Evolutionary conservation across 2,113 vertebrate species (phyloP), one percentile per base, ranked within the genome.

Genomic region (Euleptes europaea): DNA sequence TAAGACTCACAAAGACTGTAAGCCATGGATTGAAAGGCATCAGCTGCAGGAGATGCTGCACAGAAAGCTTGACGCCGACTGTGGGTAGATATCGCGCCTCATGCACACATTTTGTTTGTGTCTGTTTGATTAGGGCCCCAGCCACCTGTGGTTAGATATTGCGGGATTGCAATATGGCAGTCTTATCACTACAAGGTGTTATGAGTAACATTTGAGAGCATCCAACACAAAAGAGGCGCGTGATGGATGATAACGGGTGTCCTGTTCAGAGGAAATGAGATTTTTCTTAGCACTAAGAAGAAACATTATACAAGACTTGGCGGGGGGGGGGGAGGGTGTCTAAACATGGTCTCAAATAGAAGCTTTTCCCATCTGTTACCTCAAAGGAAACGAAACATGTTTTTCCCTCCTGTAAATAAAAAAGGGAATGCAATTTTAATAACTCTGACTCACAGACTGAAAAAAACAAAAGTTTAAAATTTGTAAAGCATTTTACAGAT

Each of bases 251-350:
- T 88, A 92, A 86, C 23, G 82, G 35, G 79, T 38, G 33, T 60
- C 28, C 71, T 2, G 0, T 89, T 91, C 71, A 85, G 82, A 93
- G 84, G 83, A 94, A 90, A 94, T 92, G 80, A 86, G 65, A 88
- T 60, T 90, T 91, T 91, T 89, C 88, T 84, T 76, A 81, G 77
- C 86, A 83, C 69, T 66, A 54, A 90, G 72, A 47, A 88, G 80
- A 90, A 92, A 81, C 2, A 57, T 49, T 86, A 83, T 21, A 76
- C 80, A 86, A 78, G 66, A 67, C 51, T 12, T 1, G 19, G 21
- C n/a, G 57, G 6, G 57, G 38, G 66, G 51, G 80, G 72, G 15
- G 21, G 9, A 28, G 67, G 51, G 80, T 72, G 5, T 47, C 42
- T 81, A 89, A 89, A 66, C 63, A 72, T 4, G 65, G 65, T 26